phyloP scores from a whole-genome alignment of 1,140 invertebrate genomes.

The Geopemphigus sp. region DNA sequence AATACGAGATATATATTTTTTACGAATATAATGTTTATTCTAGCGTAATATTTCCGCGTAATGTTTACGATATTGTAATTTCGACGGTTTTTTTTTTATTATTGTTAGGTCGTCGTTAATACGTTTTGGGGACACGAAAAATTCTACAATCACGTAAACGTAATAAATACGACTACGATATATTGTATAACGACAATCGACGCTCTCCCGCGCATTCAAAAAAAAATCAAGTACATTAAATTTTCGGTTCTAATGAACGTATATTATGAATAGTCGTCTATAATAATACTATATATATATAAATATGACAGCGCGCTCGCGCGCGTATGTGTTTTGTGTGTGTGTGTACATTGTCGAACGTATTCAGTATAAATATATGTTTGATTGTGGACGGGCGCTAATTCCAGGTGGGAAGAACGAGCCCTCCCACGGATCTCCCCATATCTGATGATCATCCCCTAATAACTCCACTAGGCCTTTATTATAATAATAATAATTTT shows the following conservation, averaged over 20 bases:
- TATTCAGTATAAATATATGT: slow-evolving; percentile 34
- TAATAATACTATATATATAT: not conserved
- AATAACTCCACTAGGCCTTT: slow-evolving; percentile 43
- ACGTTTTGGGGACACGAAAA: not conserved
- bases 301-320: too few relatives aligned
- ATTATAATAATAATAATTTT: slow-evolving; percentile 35
- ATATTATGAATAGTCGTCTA: slow-evolving; percentile 10
- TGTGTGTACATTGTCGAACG: too few relatives aligned
- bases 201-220: too few relatives aligned
- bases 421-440: slow-evolving; percentile 48
- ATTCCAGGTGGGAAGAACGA: slow-evolving; percentile 44
- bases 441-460: slow-evolving; percentile 48
- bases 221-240: slow-evolving; percentile 1
- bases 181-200: not conserved
- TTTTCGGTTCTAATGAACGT: slow-evolving; percentile 24
- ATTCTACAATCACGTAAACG: not conserved
- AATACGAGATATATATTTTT: too few relatives aligned
- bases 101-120: not conserved
- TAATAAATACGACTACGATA: too few relatives aligned
- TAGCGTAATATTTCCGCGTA: too few relatives aligned
- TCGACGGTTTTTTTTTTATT: too few relatives aligned
- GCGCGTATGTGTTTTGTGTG: too few relatives aligned
- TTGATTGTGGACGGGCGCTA: slow-evolving; percentile 45
- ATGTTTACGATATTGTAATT: too few relatives aligned
- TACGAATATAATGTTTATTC: too few relatives aligned